Percentiles rank a stretch among this genome's conserved stretches.
Conservation (phyloP, 2,797 vertebrate genomes). For the Phoeniculus purpureus region DNA sequence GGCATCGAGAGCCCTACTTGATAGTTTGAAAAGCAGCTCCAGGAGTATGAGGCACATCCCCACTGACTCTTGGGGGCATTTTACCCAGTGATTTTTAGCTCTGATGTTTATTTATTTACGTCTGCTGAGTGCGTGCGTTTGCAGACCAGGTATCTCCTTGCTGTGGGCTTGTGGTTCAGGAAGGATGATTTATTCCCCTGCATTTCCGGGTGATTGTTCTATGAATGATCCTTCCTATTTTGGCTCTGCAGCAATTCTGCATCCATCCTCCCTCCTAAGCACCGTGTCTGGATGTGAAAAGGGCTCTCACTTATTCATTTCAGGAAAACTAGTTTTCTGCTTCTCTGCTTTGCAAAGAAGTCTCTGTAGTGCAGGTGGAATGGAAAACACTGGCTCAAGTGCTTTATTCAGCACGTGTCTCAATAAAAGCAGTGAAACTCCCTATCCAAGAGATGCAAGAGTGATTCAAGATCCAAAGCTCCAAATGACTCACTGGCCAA, state of each 20-base stretch:
- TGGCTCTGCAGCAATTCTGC: not conserved
- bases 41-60: not conserved
- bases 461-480: not conserved
- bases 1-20: not conserved
- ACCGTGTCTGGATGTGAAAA: accelerated
- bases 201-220: not conserved
- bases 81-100: not conserved
- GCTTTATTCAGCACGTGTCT: not conserved
- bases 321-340: not conserved
- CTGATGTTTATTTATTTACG: not conserved
- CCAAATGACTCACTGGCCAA: not conserved
- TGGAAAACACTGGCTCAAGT: not conserved
- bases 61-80: accelerated
- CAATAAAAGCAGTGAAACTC: not conserved
- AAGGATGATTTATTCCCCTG: not conserved
- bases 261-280: accelerated
- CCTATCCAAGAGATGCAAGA: not conserved
- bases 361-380: not conserved
- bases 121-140: accelerated
- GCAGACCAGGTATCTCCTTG: not conserved
- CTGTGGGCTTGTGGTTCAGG: not conserved
- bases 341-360: not conserved
- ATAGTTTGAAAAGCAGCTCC: not conserved
- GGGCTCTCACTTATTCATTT: not conserved
- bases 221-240: accelerated